Evolutionary conservation across 2,888 invertebrate genomes (phyloP).

Genomic region (Chydorus sphaericus): DNA sequence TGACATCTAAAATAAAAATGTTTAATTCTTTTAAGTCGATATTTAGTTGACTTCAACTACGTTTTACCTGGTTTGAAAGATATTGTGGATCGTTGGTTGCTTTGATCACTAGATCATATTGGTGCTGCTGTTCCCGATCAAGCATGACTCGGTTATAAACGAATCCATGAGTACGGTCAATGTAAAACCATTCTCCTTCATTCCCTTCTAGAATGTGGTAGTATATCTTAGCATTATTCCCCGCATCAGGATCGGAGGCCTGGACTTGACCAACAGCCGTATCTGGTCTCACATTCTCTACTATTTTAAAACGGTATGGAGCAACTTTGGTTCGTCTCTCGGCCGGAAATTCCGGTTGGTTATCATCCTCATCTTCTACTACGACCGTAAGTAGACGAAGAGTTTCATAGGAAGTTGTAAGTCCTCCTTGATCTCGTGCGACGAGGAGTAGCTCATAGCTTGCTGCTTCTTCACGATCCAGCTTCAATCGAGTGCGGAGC

Average conservation of each 20-base stretch:
- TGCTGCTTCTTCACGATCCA: slow-evolving; percentile 58
- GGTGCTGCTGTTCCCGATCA: slow-evolving; percentile 61
- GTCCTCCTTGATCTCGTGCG: slow-evolving; percentile 61
- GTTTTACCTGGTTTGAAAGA: slow-evolving; percentile 28
- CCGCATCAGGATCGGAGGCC: slow-evolving; percentile 60
- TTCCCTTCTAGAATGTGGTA: slow-evolving; percentile 59
- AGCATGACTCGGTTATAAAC: slow-evolving; percentile 63
- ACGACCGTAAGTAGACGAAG: slow-evolving; percentile 56
- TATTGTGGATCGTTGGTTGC: slow-evolving; percentile 71
- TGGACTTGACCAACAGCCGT: slow-evolving; percentile 52
- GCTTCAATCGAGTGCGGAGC: slow-evolving; percentile 55
- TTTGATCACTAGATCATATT: slow-evolving; percentile 59
- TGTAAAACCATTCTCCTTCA: slow-evolving; percentile 54
- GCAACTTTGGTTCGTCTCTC: slow-evolving; percentile 26
- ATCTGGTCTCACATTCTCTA: slow-evolving; percentile 51
- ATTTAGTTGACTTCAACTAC: slow-evolving; percentile 16
- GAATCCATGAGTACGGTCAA: slow-evolving; percentile 65
- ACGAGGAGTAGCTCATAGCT: slow-evolving; percentile 59
- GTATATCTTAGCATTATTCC: slow-evolving; percentile 64
- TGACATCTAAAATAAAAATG: background rate
- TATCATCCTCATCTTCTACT: slow-evolving; percentile 66
- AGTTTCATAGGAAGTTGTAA: slow-evolving; percentile 62
- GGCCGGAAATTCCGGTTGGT: slow-evolving; percentile 57
- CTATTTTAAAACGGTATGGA: slow-evolving; percentile 50
- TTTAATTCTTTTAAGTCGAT: background rate